Percentiles rank a stretch among this genome's conserved stretches.
phyloP scores from a whole-genome alignment of 2,888 invertebrate genomes.

The Drosophila suboccidentalis region DNA sequence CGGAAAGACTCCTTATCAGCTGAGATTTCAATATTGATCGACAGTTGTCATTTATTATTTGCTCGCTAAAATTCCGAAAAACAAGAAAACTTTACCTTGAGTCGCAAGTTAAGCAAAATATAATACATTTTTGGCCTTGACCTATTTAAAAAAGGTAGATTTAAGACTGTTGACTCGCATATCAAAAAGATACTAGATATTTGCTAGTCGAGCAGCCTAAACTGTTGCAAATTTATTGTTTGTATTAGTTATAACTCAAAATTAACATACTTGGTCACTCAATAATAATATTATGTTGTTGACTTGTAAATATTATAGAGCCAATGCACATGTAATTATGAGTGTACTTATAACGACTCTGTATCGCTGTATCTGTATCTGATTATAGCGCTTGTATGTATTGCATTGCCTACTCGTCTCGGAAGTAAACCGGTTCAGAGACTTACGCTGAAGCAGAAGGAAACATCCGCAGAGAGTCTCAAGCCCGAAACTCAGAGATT shows the following conservation, averaged over 20 bases:
- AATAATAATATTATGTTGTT: slow-evolving; percentile 1
- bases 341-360: background rate
- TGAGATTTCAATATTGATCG: slow-evolving; percentile 55
- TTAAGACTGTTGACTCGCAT: background rate
- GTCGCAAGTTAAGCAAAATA: background rate
- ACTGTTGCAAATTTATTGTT: background rate
- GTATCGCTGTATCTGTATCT: slow-evolving; percentile 9
- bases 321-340: slow-evolving; percentile 11
- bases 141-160: slow-evolving; percentile 4
- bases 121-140: background rate
- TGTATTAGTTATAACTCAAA: background rate
- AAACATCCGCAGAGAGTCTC: slow-evolving; percentile 20
- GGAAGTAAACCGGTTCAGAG: slow-evolving; percentile 61
- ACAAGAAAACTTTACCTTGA: slow-evolving; percentile 18
- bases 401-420: slow-evolving; percentile 28
- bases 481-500: slow-evolving; percentile 7
- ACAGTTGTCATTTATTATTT: slow-evolving; percentile 43
- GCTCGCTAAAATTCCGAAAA: slow-evolving; percentile 31
- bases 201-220: background rate
- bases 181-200: background rate
- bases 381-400: background rate
- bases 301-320: background rate
- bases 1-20: slow-evolving; percentile 34
- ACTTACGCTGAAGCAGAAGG: slow-evolving; percentile 26
- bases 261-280: background rate